These are phyloP conservation scores for Mungos mungo DNA, from an alignment of 2,113 vertebrate species.

Conservation along the genomic window DNA sequence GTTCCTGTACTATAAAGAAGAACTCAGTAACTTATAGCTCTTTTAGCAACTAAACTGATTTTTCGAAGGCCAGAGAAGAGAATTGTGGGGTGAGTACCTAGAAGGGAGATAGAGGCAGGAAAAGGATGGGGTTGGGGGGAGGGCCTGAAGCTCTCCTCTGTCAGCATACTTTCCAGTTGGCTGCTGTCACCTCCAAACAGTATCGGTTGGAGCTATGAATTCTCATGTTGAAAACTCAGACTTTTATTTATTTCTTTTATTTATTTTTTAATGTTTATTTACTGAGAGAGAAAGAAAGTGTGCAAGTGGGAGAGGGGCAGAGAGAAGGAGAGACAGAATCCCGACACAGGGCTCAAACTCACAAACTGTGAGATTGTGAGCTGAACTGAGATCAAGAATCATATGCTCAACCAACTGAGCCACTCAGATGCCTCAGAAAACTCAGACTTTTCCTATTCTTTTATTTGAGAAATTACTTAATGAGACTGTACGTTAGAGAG, in stretches of 20 bases:
- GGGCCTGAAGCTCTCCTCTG: not conserved
- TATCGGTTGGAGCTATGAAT: not conserved
- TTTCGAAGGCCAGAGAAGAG: not conserved
- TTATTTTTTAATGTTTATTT: too few relatives aligned
- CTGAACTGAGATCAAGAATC: too few relatives aligned
- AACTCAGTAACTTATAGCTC: not conserved
- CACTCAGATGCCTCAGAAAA: not conserved
- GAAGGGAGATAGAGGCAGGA: not conserved
- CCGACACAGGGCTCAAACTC: too few relatives aligned
- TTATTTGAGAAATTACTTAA: constrained; percentile 17
- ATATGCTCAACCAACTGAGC: too few relatives aligned
- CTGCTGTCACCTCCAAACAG: not conserved
- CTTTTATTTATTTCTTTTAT: not conserved
- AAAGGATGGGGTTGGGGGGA: not conserved
- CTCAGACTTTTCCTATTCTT: not conserved
- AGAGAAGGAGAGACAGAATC: too few relatives aligned
- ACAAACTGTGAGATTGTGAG: too few relatives aligned
- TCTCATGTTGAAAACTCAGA: not conserved
- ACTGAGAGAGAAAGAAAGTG: too few relatives aligned
- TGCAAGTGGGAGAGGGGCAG: too few relatives aligned
- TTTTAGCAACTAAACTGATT: not conserved
- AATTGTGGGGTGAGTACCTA: not conserved
- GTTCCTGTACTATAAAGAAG: not conserved
- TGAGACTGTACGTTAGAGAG: not conserved
- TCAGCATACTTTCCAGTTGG: not conserved